These are phyloP conservation scores for Chymomyza procnemis DNA, from an alignment of 2,888 invertebrate genomes.

Conservation along the genomic window DNA sequence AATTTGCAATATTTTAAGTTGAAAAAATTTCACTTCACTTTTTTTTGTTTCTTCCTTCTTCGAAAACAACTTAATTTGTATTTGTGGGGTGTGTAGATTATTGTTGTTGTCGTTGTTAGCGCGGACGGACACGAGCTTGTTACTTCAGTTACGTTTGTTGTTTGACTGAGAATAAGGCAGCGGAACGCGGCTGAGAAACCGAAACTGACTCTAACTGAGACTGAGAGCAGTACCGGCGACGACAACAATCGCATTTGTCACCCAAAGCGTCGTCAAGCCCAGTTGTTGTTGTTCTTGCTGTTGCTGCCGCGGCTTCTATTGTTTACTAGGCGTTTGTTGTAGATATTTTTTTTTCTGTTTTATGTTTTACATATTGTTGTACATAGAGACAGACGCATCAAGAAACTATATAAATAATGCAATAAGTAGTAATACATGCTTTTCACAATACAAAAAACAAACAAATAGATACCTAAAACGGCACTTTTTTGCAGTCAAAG, in stretches of 20 bases:
- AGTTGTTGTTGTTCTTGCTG: constrained; percentile 35
- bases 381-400: constrained; percentile 10
- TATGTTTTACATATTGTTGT: too few species aligned
- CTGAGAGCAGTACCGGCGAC: constrained; percentile 49
- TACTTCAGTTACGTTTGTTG: constrained; percentile 68
- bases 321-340: constrained; percentile 17
- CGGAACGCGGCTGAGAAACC: constrained; percentile 20
- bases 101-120: constrained; percentile 10
- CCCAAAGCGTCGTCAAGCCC: constrained; percentile 7
- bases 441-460: constrained; percentile 35
- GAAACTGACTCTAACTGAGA: constrained; percentile 30
- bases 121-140: constrained; percentile 52
- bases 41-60: constrained; percentile 10
- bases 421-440: constrained; percentile 45
- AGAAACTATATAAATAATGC: constrained; percentile 62
- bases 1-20: neutral
- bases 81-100: constrained; percentile 11
- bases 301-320: too few species aligned
- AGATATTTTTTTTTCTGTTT: constrained; percentile 18
- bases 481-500: constrained; percentile 68
- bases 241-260: neutral
- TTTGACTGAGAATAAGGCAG: constrained; percentile 64
- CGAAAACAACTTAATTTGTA: constrained; percentile 14
- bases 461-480: constrained; percentile 60
- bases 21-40: constrained; percentile 32